phyloP scores from a whole-genome alignment of 2,113 vertebrate species.

The Oncorhynchus clarkii region DNA sequence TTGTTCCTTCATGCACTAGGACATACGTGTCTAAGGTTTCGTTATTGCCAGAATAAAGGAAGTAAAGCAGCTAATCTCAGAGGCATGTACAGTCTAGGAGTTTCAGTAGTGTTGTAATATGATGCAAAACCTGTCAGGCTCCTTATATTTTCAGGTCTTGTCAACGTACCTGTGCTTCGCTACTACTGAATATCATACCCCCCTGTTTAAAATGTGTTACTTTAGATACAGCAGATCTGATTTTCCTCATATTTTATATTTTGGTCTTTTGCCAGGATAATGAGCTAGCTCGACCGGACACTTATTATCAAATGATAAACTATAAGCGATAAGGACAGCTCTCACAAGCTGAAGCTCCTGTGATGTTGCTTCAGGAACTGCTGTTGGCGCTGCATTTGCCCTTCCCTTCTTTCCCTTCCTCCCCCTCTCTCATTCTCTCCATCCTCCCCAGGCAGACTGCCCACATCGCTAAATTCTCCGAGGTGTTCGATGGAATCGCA shows the following conservation, averaged over 20 bases:
- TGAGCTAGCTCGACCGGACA: background rate
- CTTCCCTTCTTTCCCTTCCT: constrained; percentile 31
- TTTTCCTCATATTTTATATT: constrained; percentile 13
- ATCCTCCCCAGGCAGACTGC: constrained; percentile 62
- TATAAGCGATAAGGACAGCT: too few relatives aligned
- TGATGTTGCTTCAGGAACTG: constrained; percentile 77
- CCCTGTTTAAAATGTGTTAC: constrained; percentile 5
- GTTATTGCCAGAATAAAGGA: constrained; percentile 15
- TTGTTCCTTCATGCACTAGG: constrained; percentile 42
- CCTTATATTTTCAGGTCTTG: constrained; percentile 28
- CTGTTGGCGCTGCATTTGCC: constrained; percentile 49
- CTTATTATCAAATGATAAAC: too few relatives aligned
- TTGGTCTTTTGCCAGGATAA: constrained; percentile 21
- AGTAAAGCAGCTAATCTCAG: constrained; percentile 23
- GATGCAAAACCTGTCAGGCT: constrained; percentile 24
- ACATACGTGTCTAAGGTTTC: constrained; percentile 31
- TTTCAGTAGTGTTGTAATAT: constrained; percentile 31
- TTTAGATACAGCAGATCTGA: constrained; percentile 1
- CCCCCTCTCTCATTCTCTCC: constrained; percentile 44
- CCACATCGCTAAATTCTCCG: constrained; percentile 74
- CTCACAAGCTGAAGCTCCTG: constrained; percentile 83
- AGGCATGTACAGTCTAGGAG: constrained; percentile 18
- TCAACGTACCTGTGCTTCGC: constrained; percentile 31
- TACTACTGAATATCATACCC: constrained; percentile 29
- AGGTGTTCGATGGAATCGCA: constrained; percentile 91